These are phyloP conservation scores for Archivesica marissinica DNA, from an alignment of 1,140 invertebrate species.

Conservation along the genomic window DNA sequence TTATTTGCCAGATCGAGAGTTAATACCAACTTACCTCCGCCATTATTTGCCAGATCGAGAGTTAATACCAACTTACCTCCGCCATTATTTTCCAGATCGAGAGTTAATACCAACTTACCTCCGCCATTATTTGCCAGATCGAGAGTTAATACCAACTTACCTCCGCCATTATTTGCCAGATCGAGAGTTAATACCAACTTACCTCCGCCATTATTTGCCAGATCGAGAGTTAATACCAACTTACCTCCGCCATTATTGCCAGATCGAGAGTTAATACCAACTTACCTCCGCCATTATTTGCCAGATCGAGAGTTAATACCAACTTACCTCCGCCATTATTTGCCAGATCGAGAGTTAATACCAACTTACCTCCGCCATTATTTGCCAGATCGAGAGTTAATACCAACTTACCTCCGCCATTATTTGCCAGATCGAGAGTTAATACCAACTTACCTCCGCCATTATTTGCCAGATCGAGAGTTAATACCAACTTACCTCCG, in stretches of 20 bases:
- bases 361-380: background rate
- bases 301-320: background rate
- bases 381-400: background rate
- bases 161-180: background rate
- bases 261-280: background rate
- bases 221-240: background rate
- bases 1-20: background rate
- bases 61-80: background rate
- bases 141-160: background rate
- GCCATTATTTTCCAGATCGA: background rate
- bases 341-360: background rate
- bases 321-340: background rate
- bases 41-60: background rate
- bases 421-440: background rate
- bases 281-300: background rate
- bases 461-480: background rate
- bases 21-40: background rate
- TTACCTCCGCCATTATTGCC: too few species aligned
- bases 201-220: background rate
- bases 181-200: background rate
- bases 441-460: background rate
- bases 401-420: background rate
- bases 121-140: background rate
- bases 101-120: background rate
- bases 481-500: background rate